A percentile compares a stretch with the other conserved stretches of the same genome.
These are phyloP conservation scores for Trididemnum clinides DNA, from an alignment of 23 tunicate genomes.

Conservation along the genomic window DNA sequence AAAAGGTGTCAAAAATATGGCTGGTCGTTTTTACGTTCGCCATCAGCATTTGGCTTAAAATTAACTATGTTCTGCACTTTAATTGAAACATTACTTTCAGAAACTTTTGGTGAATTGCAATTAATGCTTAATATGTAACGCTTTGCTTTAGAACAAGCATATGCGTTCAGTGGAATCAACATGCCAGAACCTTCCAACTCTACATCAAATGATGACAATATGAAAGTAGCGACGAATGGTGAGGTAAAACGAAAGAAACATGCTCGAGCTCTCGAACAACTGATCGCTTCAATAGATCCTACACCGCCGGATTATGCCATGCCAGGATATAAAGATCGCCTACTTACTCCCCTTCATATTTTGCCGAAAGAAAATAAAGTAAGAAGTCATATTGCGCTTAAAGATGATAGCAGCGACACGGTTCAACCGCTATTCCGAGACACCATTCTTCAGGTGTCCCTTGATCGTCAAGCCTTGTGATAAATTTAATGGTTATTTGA, in stretches of 20 bases:
- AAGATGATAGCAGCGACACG: too few species aligned
- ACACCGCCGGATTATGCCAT: slow-evolving; percentile 84
- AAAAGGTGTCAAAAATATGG: too few species aligned
- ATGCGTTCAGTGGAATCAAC: slow-evolving; percentile 41
- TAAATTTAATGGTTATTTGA: too few species aligned
- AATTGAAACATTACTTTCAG: too few species aligned
- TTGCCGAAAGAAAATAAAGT: slow-evolving; percentile 59
- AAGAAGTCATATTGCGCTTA: neutral
- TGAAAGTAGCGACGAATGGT: neutral
- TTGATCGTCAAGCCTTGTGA: too few species aligned
- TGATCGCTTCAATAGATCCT: slow-evolving; percentile 41
- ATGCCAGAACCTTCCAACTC: slow-evolving; percentile 55
- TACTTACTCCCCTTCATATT: slow-evolving; percentile 72
- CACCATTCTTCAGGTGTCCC: too few species aligned
- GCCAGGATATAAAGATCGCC: slow-evolving; percentile 78
- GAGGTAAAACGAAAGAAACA: slow-evolving; percentile 56
- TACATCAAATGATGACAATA: neutral
- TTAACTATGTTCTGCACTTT: too few species aligned
- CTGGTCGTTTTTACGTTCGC: too few species aligned
- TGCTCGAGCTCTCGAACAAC: slow-evolving; percentile 47
- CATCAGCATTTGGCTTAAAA: too few species aligned
- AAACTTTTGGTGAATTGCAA: too few species aligned
- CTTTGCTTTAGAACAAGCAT: neutral
- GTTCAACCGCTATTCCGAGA: too few species aligned
- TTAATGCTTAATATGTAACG: too few species aligned